Percentiles rank a stretch among this genome's conserved stretches.
Evolutionary conservation across 1,140 invertebrate species (phyloP).

Genomic region (Rhopalosiphum maidis): DNA sequence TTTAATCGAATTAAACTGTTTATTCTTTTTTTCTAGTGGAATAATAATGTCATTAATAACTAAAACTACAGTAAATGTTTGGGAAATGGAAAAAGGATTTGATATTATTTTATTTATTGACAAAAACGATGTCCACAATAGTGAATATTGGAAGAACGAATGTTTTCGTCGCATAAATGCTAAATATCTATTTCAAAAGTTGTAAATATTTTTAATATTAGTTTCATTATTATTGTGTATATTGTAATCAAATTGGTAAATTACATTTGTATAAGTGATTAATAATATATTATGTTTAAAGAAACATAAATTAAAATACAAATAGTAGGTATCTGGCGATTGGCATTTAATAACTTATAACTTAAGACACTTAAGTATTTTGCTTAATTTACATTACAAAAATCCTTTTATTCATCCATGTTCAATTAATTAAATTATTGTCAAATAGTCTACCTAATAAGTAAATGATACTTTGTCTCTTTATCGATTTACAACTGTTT

Average conservation of each 20-base stretch:
- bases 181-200: neutral
- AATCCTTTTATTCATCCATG: no score
- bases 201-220: neutral
- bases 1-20: neutral
- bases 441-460: no score
- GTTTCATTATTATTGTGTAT: neutral
- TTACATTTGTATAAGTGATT: neutral
- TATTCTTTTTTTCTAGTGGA: neutral
- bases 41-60: neutral
- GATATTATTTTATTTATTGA: neutral
- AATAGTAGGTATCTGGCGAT: no score
- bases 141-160: neutral
- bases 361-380: no score
- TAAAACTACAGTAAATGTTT: neutral
- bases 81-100: constrained; percentile 1
- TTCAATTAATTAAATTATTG: no score
- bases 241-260: neutral
- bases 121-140: neutral
- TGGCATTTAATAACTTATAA: no score
- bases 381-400: no score
- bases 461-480: no score
- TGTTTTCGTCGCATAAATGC: neutral
- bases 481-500: no score
- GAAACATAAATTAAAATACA: no score
- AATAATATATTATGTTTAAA: no score